Evolutionary conservation across 1,140 invertebrate species (phyloP).

Genomic region (Phocides pigmalion): DNA sequence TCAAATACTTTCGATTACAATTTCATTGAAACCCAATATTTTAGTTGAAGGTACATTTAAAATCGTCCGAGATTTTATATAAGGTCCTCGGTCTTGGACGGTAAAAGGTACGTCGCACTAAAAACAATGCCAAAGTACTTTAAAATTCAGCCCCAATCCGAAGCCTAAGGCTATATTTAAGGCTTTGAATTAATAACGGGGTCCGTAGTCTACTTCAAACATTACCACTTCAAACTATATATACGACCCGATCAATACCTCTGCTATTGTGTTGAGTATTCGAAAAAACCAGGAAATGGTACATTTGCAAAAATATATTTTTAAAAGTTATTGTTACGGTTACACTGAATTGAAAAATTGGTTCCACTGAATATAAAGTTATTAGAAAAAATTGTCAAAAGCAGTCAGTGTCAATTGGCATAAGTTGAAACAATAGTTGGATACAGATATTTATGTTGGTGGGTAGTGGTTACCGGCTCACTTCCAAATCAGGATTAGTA

Average conservation of each 20-base stretch:
- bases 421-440: too few relatives aligned
- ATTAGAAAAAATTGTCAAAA: too few relatives aligned
- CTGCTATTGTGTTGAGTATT: neutral
- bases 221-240: neutral
- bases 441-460: too few relatives aligned
- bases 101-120: neutral
- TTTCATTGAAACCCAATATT: neutral
- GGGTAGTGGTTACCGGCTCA: too few relatives aligned
- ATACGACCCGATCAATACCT: neutral
- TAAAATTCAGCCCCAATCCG: slow-evolving; percentile 2
- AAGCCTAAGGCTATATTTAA: slow-evolving; percentile 1
- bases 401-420: too few relatives aligned
- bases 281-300: neutral
- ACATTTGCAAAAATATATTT: too few relatives aligned
- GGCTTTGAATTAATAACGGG: slow-evolving; percentile 1
- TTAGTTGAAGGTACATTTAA: neutral
- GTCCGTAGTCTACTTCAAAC: neutral
- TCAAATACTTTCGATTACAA: neutral
- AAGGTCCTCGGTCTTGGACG: neutral
- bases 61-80: neutral
- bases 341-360: too few relatives aligned
- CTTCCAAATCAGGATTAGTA: too few relatives aligned
- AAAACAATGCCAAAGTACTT: neutral
- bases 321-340: too few relatives aligned
- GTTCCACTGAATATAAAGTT: too few relatives aligned